A percentile compares a stretch with the other conserved stretches of the same genome.
phyloP scores from a whole-genome alignment of 2,113 vertebrate genomes.

The Engraulis encrasicolus region DNA sequence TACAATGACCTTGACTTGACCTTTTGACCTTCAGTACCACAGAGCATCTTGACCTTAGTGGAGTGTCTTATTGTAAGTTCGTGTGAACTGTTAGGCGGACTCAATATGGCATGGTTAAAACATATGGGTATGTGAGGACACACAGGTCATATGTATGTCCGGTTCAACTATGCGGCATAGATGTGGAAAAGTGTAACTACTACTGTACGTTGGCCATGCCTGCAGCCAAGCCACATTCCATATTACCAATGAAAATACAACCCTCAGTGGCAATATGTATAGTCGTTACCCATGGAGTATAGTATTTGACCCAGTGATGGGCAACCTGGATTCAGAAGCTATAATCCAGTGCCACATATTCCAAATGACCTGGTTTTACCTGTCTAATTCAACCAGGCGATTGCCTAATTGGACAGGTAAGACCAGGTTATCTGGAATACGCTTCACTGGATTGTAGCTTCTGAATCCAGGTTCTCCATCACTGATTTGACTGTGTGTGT shows the following conservation, averaged over 20 bases:
- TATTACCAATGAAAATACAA: not conserved
- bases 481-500: too few species aligned
- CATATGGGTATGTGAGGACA: not conserved
- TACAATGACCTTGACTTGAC: constrained; percentile 5
- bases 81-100: not conserved
- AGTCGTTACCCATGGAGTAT: not conserved
- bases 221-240: not conserved
- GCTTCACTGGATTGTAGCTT: too few species aligned
- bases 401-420: too few species aligned
- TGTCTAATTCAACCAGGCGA: too few species aligned
- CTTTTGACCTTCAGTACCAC: not conserved
- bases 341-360: too few species aligned
- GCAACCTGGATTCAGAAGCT: too few species aligned
- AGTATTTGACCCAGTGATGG: too few species aligned
- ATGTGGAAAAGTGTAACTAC: not conserved
- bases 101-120: not conserved
- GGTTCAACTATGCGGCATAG: not conserved
- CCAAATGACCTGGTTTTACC: too few species aligned
- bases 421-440: too few species aligned
- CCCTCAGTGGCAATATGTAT: not conserved
- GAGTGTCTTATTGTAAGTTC: not conserved
- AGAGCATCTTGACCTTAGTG: too few species aligned
- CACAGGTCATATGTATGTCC: not conserved
- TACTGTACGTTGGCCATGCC: constrained; percentile 9
- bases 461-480: too few species aligned